Conservation (phyloP, 2,888 invertebrate species). For the Epistrophella euchroma region DNA sequence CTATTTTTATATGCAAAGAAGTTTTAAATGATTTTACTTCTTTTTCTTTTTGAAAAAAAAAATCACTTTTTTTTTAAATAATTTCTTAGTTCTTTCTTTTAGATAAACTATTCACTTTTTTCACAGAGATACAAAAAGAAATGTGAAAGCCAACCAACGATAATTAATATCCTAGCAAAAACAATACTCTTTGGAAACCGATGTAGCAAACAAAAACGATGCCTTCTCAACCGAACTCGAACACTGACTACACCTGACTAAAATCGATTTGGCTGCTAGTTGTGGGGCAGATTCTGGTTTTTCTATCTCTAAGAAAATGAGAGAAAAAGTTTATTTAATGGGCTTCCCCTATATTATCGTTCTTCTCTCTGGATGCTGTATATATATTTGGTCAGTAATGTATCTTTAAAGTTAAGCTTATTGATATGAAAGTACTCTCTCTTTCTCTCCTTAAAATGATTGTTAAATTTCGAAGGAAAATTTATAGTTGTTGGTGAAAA, state of each 20-base stretch:
- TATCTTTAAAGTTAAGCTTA: conserved; percentile 59
- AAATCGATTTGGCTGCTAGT: conserved; percentile 72
- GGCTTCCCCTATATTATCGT: conserved; percentile 18
- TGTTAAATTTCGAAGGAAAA: background rate
- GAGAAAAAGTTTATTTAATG: conserved; percentile 30
- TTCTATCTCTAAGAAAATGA: background rate
- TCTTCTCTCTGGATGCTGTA: conserved; percentile 61
- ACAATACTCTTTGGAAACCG: conserved; percentile 64
- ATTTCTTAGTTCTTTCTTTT: background rate
- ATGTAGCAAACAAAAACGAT: conserved; percentile 59
- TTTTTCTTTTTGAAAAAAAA: background rate
- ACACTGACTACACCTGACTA: conserved; percentile 75
- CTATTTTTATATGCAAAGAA: conserved; percentile 2
- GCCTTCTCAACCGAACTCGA: conserved; percentile 73
- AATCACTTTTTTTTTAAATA: background rate
- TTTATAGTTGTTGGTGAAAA: background rate
- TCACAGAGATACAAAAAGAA: background rate
- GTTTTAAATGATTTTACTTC: conserved; percentile 3
- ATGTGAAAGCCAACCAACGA: conserved; percentile 15
- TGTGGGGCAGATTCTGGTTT: conserved; percentile 49
- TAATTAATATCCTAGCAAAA: conserved; percentile 12
- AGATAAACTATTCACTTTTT: background rate
- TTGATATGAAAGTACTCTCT: background rate
- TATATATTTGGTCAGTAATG: conserved; percentile 65
- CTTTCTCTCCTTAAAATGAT: conserved; percentile 1